phyloP scores from a whole-genome alignment of 2,888 invertebrate genomes.

The Microchrysa polita region DNA sequence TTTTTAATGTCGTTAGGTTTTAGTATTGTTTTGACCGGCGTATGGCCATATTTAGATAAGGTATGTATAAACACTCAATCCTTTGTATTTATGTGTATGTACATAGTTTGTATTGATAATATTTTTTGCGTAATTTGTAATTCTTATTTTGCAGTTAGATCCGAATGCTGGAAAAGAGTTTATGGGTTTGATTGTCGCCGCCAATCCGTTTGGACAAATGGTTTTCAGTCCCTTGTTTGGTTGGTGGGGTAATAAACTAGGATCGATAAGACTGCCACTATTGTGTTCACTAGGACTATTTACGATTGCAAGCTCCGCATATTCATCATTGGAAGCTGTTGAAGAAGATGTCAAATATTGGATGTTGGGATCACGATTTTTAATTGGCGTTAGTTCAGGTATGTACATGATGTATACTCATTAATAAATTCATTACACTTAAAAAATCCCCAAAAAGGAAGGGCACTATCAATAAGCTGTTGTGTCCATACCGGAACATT shows the following conservation, averaged over 20 bases:
- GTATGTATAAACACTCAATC: conserved; percentile 65
- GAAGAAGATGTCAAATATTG: conserved; percentile 72
- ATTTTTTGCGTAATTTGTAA: neutral
- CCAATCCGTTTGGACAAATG: conserved; percentile 89
- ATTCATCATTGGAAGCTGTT: conserved; percentile 79
- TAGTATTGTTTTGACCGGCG: conserved; percentile 86
- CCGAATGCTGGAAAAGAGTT: conserved; percentile 81
- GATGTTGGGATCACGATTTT: conserved; percentile 80
- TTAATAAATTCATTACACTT: too few species aligned
- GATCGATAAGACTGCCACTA: conserved; percentile 77
- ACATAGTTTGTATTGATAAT: neutral
- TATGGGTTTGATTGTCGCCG: conserved; percentile 85
- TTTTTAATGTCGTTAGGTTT: conserved; percentile 90
- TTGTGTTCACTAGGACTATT: conserved; percentile 76
- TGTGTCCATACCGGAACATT: too few species aligned
- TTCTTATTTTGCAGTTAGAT: conserved; percentile 72
- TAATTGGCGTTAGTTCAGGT: conserved; percentile 88
- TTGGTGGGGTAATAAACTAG: conserved; percentile 83
- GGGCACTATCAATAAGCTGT: too few species aligned
- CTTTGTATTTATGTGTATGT: neutral
- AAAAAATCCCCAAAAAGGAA: too few species aligned
- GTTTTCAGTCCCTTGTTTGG: conserved; percentile 85
- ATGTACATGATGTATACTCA: too few species aligned
- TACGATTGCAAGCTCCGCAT: conserved; percentile 76
- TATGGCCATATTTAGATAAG: conserved; percentile 89